Conservation (phyloP, 1,140 invertebrate species). For the Lucilia cuprina region DNA sequence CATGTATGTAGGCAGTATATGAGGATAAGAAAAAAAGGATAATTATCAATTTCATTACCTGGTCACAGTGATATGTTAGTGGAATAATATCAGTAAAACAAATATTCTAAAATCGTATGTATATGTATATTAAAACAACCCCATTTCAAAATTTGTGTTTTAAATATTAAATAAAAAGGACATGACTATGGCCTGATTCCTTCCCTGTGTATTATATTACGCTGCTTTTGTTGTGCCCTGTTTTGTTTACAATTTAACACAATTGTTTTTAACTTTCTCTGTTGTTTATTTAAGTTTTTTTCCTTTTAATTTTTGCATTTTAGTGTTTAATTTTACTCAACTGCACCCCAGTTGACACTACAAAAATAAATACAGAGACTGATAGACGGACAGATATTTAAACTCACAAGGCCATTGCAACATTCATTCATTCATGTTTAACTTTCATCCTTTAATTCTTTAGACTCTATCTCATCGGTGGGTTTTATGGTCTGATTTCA, state of each 20-base stretch:
- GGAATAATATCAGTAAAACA: not conserved
- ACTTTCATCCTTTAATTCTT: too few relatives aligned
- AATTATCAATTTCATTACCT: slow-evolving; percentile 18
- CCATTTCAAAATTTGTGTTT: not conserved
- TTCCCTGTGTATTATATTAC: not conserved
- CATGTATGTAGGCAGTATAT: not conserved
- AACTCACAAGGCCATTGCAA: slow-evolving; percentile 7
- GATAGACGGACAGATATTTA: not conserved
- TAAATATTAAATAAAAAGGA: not conserved
- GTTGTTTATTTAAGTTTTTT: not conserved
- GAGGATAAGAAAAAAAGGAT: not conserved
- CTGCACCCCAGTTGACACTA: slow-evolving; percentile 22
- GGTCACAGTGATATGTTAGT: not conserved
- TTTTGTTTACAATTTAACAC: slow-evolving; percentile 28
- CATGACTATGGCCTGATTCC: not conserved
- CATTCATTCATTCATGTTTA: not conserved
- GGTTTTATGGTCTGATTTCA: not conserved
- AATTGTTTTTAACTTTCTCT: slow-evolving; percentile 30
- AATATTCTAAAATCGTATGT: too few relatives aligned
- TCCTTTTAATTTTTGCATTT: slow-evolving; percentile 24
- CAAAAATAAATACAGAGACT: not conserved
- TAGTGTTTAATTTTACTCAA: not conserved
- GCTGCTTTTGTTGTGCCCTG: not conserved
- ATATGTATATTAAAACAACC: not conserved
- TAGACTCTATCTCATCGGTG: not conserved